These are phyloP conservation scores for Cebidichthys violaceus DNA, from an alignment of 2,113 vertebrate genomes.

Conservation along the genomic window DNA sequence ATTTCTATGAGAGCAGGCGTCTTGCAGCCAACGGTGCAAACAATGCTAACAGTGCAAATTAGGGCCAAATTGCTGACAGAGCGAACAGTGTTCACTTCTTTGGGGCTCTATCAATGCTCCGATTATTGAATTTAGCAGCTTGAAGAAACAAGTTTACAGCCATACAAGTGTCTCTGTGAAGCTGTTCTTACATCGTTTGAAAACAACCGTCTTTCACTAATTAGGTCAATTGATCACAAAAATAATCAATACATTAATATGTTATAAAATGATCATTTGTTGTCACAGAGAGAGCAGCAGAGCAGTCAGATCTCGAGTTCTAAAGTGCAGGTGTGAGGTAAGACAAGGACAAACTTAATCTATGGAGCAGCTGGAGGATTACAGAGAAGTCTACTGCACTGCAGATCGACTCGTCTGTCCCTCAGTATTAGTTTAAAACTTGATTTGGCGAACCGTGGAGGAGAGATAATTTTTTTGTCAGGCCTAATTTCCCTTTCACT, in stretches of 20 bases:
- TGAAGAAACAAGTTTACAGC: not conserved
- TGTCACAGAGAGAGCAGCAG: conserved; percentile 4
- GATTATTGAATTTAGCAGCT: not conserved
- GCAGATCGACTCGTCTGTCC: conserved; percentile 36
- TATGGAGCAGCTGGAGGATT: conserved; percentile 16
- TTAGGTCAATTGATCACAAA: not conserved
- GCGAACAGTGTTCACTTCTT: not conserved
- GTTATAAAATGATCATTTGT: too few relatives aligned
- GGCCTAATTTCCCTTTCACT: conserved; percentile 48
- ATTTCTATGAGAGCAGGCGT: not conserved
- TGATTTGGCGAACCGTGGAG: conserved; percentile 48
- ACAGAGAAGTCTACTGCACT: conserved; percentile 26
- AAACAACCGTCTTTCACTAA: not conserved
- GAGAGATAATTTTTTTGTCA: conserved; percentile 49
- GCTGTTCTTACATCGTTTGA: not conserved
- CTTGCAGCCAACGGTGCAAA: not conserved
- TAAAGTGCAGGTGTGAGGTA: conserved; percentile 2
- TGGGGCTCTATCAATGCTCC: not conserved
- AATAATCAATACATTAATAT: not conserved
- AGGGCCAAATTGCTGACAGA: not conserved
- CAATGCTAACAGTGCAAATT: not conserved
- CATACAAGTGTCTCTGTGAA: not conserved
- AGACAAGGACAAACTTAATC: conserved; percentile 25
- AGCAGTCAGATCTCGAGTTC: not conserved
- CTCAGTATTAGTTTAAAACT: conserved; percentile 48